These are phyloP conservation scores for Poecile montanus DNA, from an alignment of 2,797 vertebrate genomes.

Conservation along the genomic window DNA sequence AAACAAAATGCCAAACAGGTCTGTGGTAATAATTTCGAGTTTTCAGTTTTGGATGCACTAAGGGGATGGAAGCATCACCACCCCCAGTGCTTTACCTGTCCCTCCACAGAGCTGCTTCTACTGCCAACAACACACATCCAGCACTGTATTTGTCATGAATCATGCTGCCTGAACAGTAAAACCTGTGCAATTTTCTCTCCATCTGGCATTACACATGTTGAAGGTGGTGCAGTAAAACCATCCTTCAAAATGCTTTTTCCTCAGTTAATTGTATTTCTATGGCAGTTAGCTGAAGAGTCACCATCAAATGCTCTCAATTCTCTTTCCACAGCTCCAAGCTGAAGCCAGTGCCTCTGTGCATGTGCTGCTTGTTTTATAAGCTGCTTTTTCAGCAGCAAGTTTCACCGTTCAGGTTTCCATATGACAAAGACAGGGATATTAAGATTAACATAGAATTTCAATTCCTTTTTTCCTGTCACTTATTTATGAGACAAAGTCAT, in stretches of 20 bases:
- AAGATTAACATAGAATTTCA: background rate
- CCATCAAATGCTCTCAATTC: background rate
- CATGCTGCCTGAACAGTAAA: background rate
- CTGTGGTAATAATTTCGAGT: background rate
- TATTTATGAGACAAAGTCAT: background rate
- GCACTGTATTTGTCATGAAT: background rate
- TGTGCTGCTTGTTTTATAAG: background rate
- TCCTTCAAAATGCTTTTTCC: background rate
- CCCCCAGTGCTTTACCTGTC: background rate
- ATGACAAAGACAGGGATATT: accelerated
- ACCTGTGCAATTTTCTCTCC: background rate
- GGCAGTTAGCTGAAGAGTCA: background rate
- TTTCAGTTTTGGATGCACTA: accelerated
- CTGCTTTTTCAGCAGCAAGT: background rate
- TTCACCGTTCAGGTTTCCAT: accelerated
- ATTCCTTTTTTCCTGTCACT: background rate
- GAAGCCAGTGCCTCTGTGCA: background rate
- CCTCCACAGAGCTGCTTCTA: background rate
- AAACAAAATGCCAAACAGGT: background rate
- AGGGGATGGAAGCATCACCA: accelerated
- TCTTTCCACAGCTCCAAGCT: background rate
- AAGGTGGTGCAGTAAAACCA: background rate
- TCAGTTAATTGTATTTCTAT: background rate
- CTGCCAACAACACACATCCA: background rate
- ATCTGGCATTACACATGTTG: background rate